Base-by-base conservation (phyloP, 2,888 invertebrate species). In the Chelonus formosanus region DNA sequence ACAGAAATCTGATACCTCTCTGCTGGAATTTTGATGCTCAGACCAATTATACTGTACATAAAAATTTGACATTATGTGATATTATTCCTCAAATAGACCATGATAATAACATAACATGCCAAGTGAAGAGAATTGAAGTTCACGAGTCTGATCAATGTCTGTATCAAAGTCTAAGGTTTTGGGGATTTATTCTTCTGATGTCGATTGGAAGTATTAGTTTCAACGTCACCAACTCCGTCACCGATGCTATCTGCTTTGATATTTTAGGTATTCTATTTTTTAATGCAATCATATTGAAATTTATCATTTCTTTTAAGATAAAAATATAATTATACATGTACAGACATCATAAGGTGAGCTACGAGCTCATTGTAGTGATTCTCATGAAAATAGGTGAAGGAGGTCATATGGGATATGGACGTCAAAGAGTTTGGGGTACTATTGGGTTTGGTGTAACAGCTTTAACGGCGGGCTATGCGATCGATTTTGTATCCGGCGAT, bases 231-330 rank as follows among this genome's bases (percentile, higher is more conserved):
- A 93, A 95, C 76, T 94, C 92, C 55, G 91, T 96, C 47, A 92
- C 93, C 47, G 97, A 97, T 83, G 95, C 96, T 0, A 91, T 96
- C 40, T 95, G 95, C 81, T 96, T 96, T 78, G 94, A 96, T 83
- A 89, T 94, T 34, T 86, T 97, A 47, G 94, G 93, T 89, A 81
- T 85, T 59, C 59, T 47, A 32, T 67, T 45, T 63, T 63, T 47
- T 35, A 54, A 31, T 63, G 20, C 59, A 45, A 10, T 43, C 35
- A 7, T 44, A 4, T 48, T 20, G 5, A 48, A n/a, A n/a, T 8
- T 48, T 5, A n/a, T 3, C 52, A 52, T 5, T 8, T 32, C 32
- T 6, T 52, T 8, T 8, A 32, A 62, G 34, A 57, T 45, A 3
- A 59, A 55, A 52, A n/a, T 61, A 43, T 3, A 0, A 44, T n/a